Evolutionary conservation across 2,888 invertebrate species (phyloP).

Genomic region (Cylloceria caligata): DNA sequence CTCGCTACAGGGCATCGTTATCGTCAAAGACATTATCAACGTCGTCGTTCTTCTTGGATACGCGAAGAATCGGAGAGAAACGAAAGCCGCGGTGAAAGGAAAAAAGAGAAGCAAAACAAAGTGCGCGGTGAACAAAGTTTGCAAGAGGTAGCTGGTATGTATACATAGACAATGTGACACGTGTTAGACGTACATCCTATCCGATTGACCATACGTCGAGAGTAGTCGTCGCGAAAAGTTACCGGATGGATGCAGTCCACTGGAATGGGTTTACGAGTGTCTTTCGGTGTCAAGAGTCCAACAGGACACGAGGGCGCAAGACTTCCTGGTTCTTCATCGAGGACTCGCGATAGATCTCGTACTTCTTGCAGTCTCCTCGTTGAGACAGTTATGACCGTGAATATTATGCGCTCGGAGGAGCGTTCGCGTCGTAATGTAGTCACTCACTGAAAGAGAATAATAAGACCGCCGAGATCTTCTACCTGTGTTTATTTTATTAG

Average conservation of each 20-base stretch:
- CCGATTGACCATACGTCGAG: conserved; percentile 22
- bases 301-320: conserved; percentile 8
- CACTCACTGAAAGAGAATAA: conserved; percentile 16
- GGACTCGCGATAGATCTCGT: conserved; percentile 34
- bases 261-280: conserved; percentile 22
- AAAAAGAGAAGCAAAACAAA: background rate
- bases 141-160: background rate
- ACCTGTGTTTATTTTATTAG: background rate
- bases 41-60: background rate
- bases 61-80: no score
- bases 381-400: conserved; percentile 26
- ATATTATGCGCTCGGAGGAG: conserved; percentile 6
- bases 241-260: background rate
- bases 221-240: background rate
- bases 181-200: conserved; percentile 35
- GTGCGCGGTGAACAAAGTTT: background rate
- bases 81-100: background rate
- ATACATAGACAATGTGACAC: conserved; percentile 6
- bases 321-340: conserved; percentile 50
- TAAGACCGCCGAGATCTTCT: conserved; percentile 16
- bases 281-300: conserved; percentile 34
- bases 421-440: conserved; percentile 17
- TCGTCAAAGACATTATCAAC: conserved; percentile 15
- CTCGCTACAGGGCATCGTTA: background rate
- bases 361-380: background rate